Base-by-base conservation (phyloP, 92 coral and sea anemone genomes). In the Muricea muricata region DNA sequence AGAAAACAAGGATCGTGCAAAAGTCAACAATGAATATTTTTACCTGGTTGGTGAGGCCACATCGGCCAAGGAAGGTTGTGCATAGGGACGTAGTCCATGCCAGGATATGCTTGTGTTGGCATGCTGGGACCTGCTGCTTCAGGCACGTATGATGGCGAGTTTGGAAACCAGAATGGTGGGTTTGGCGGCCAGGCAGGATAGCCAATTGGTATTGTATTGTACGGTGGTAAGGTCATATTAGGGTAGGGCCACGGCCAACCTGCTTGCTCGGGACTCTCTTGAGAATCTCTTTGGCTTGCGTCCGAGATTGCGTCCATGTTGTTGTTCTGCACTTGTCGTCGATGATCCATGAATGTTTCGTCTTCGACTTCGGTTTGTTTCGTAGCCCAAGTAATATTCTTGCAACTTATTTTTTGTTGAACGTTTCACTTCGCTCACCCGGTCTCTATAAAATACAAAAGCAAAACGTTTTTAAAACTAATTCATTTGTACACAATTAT, bases 161-260 rank as follows among this genome's bases (percentile, higher is more conserved):
- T 29, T 24, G 80, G 80, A 75, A 75, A 75, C 80, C 80, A 75
- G 6, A 24, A 26, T 48, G 33, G 63, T 52, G 80, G 40, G 41
- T 48, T 75, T 26, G 65, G 55, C n/a, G 56, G 39, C 25, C 65
- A 75, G 20, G 79, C 31, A 34, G 72, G 72, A 34, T 75, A 75
- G 32, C 80, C 80, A 75, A 75, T 46, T 28, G 80, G 80, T 8
- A 75, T 11, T 35, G 32, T 56, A 52, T 75, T 47, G 42, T 47
- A 75, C 23, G 80, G 80, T 24, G 80, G 39, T 14, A 75, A 52
- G 10, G 65, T 6, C 42, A 58, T 23, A 28, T 25, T 48, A 47
- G 80, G 80, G 42, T 75, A 75, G 7, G 80, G 34, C 65, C 80
- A 75, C 12, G 65, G 80, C 80, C 80, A 75, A 47, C 54, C 21